Conservation (phyloP, 92 coral and sea anemone species). For the Paramuricea clavata region DNA sequence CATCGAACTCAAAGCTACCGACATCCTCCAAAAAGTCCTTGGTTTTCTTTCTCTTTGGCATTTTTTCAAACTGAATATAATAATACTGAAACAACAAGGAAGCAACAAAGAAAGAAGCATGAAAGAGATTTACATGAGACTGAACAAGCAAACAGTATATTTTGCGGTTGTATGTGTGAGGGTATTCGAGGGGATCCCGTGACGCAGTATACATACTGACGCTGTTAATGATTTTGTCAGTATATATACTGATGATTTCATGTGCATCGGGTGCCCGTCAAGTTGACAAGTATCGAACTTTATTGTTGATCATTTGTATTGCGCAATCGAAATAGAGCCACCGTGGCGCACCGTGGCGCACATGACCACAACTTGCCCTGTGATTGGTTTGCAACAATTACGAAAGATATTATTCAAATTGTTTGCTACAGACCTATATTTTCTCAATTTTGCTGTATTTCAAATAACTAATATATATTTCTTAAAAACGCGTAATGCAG, state of each 20-base stretch:
- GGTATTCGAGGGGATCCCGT: conserved; percentile 26
- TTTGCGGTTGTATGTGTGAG: conserved; percentile 15
- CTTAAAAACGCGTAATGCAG: no score
- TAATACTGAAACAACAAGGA: not conserved
- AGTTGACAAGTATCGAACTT: no score
- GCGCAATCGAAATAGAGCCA: no score
- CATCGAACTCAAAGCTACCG: conserved; percentile 39
- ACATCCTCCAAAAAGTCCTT: conserved; percentile 42
- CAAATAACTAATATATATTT: no score
- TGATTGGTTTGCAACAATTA: no score
- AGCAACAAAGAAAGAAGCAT: not conserved
- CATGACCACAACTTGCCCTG: no score
- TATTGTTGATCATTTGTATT: no score
- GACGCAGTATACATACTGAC: conserved; percentile 11
- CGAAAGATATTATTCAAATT: no score
- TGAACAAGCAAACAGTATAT: not conserved
- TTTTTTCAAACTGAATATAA: not conserved
- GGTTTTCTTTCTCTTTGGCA: conserved; percentile 38
- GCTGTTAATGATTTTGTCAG: not conserved
- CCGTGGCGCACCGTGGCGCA: no score
- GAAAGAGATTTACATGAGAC: not conserved
- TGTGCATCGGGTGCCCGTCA: conserved; percentile 12
- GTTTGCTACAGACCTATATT: no score
- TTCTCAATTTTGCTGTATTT: no score
- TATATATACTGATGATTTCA: conserved; percentile 1